These are phyloP conservation scores for Vanacampus margaritifer DNA, from an alignment of 2,113 vertebrate genomes.

Conservation along the genomic window DNA sequence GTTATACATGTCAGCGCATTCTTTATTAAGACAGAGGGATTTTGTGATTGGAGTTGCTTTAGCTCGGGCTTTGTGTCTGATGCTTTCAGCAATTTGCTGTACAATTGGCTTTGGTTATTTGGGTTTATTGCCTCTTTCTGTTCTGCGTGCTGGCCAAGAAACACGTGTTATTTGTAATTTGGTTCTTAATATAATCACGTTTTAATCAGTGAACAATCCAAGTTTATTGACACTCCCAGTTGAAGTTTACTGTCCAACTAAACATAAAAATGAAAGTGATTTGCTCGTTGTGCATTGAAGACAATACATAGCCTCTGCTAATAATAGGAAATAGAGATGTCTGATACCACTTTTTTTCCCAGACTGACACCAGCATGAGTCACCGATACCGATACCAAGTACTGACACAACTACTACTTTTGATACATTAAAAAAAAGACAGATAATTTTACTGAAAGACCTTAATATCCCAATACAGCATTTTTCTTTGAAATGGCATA, in stretches of 20 bases:
- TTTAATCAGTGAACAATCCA: not conserved
- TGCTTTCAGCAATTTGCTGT: conserved; percentile 7
- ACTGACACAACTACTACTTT: too few relatives aligned
- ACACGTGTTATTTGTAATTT: conserved; percentile 9
- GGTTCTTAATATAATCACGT: not conserved
- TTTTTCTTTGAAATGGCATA: too few relatives aligned
- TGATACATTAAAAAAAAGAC: too few relatives aligned
- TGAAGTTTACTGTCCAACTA: not conserved
- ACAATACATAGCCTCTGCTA: too few relatives aligned
- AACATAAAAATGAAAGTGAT: not conserved
- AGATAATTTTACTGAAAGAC: too few relatives aligned
- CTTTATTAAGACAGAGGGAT: conserved; percentile 11
- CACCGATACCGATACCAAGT: too few relatives aligned
- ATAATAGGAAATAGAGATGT: too few relatives aligned
- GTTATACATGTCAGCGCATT: conserved; percentile 2
- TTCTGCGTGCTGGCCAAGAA: conserved; percentile 1
- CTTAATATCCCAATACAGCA: too few relatives aligned
- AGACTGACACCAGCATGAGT: too few relatives aligned
- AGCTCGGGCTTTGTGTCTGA: conserved; percentile 11
- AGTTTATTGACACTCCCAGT: not conserved
- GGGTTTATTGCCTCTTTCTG: conserved; percentile 2
- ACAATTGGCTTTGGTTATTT: conserved; percentile 15
- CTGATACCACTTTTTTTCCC: too few relatives aligned
- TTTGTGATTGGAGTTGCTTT: conserved; percentile 13
- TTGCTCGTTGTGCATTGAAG: too few relatives aligned